phyloP scores from a whole-genome alignment of 2,113 vertebrate species.

The Symphodus melops region DNA sequence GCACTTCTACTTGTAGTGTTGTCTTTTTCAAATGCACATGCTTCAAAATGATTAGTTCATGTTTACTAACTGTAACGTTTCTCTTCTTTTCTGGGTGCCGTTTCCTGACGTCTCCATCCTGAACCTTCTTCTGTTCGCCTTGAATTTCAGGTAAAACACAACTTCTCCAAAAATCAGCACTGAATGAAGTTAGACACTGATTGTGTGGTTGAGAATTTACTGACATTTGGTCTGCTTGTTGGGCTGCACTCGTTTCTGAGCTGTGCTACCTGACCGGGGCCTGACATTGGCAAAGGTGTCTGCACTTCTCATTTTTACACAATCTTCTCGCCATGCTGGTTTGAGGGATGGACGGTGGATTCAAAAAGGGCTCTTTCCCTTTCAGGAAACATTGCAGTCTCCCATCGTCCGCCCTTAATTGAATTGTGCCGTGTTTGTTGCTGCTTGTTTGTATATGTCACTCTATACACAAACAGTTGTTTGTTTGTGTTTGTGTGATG shows the following conservation, averaged over 20 bases:
- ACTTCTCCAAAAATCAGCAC: too few relatives aligned
- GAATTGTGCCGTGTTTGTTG: slow-evolving; percentile 26
- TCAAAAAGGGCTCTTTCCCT: too few relatives aligned
- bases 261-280: too few relatives aligned
- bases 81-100: not conserved
- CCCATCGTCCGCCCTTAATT: not conserved
- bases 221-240: not conserved
- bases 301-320: too few relatives aligned
- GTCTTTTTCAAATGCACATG: too few relatives aligned
- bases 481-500: slow-evolving; percentile 49
- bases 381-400: not conserved
- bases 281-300: too few relatives aligned
- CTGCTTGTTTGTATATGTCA: slow-evolving; percentile 50
- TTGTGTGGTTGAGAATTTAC: not conserved
- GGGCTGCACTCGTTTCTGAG: too few relatives aligned
- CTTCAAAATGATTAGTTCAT: not conserved
- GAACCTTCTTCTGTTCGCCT: not conserved
- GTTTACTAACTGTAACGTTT: not conserved
- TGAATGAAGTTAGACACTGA: not conserved
- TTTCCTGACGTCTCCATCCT: not conserved
- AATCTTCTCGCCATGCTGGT: too few relatives aligned
- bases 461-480: slow-evolving; percentile 43
- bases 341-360: too few relatives aligned
- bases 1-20: too few relatives aligned
- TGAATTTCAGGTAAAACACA: not conserved